Base-by-base conservation (phyloP, 2,797 vertebrate genomes). In the Pantherophis vulpinus region DNA sequence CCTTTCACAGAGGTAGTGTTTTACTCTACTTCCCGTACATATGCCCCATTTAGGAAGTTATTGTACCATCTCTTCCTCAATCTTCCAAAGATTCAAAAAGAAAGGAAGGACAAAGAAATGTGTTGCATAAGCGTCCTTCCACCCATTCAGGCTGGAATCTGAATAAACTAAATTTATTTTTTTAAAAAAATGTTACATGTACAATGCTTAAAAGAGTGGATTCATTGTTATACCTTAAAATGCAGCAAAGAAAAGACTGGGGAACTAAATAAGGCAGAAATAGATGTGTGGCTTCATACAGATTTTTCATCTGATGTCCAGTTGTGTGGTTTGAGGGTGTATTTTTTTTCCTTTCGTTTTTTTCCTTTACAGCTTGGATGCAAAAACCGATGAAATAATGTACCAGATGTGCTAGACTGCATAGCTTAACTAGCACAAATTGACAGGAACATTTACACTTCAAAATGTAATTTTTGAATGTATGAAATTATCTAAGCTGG, bases 341-440 rank as follows among this genome's bases (percentile, higher is more conserved):
- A 1, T 2, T 32, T 32, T 70, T n/a, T 83, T 83, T 42, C 10
- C 8, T 11, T 25, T 79, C 11, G 0, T 2, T 11, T 12, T 23
- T 6, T 66, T 6, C 14, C 70, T 91, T 89, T 94, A 4, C 51
- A 86, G 92, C 55, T 93, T 70, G 55, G 3, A 42, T 29, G 5
- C 16, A 87, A 92, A 89, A 3, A 14, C 74, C 83, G 42, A 42
- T 89, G 54, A 27, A 86, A 55, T 20, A 59, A 37, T 90, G 9
- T 47, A 32, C 1, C 5, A 29, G 0, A 42, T 92, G 18, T 87
- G 66, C 3, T 90, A 61, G 0, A 61, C 54, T 27, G 0, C 66
- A 6, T 86, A 86, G 88, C 92, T 93, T 91, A 89, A 93, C 51
- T 58, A 86, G 51, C 42, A 70, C 29, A 60, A 70, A 87, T 87